phyloP scores from a whole-genome alignment of 2,888 invertebrate species.

The Blera fallax region DNA sequence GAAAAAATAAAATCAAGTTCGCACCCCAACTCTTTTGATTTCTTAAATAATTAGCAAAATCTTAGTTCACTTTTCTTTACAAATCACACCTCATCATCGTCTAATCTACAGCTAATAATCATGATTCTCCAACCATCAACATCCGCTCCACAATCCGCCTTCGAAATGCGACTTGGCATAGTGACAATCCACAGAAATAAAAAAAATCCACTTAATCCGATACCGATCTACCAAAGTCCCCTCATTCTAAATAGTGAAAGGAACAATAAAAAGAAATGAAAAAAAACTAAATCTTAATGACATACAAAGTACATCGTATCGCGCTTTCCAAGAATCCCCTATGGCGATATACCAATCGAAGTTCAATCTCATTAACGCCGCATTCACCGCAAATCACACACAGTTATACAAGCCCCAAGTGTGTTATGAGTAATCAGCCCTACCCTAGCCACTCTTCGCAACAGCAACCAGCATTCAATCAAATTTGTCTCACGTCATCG shows the following conservation, averaged over 20 bases:
- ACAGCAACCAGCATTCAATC: constrained; percentile 17
- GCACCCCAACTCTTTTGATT: not conserved
- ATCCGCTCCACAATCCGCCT: constrained; percentile 6
- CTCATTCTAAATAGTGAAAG: constrained; percentile 50
- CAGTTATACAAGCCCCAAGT: constrained; percentile 33
- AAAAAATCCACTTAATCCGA: constrained; percentile 46
- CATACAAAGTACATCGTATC: not conserved
- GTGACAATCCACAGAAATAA: not conserved
- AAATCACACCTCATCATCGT: not conserved
- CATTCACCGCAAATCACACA: constrained; percentile 56
- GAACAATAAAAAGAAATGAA: not conserved
- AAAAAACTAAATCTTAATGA: constrained; percentile 7
- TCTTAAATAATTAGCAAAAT: not conserved
- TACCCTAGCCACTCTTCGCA: constrained; percentile 13
- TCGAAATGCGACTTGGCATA: not conserved
- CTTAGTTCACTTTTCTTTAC: not conserved
- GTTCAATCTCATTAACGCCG: constrained; percentile 62
- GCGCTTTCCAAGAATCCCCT: constrained; percentile 54
- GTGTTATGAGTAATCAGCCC: constrained; percentile 58
- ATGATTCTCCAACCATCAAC: not conserved
- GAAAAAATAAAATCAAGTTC: not conserved
- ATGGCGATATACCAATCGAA: constrained; percentile 33
- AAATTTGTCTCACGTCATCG: constrained; percentile 36
- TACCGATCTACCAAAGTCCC: constrained; percentile 35
- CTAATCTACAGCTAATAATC: not conserved